phyloP scores from a whole-genome alignment of 1,140 invertebrate genomes.

The Heliconius melpomene region DNA sequence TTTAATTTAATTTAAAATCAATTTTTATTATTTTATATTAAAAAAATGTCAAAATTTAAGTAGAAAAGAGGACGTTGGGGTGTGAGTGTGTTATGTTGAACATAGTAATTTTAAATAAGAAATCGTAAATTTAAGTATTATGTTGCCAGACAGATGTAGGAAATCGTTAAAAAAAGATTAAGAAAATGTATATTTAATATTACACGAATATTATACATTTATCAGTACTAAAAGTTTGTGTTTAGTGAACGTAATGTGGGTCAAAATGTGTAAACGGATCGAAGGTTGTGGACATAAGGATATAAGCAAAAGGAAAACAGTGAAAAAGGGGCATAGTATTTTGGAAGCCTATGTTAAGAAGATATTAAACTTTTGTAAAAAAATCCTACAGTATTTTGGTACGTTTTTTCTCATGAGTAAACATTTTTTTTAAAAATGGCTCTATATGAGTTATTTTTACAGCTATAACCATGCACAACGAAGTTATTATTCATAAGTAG shows the following conservation, averaged over 20 bases:
- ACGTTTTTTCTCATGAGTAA: not conserved
- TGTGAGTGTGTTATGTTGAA: not conserved
- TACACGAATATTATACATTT: conserved; percentile 10
- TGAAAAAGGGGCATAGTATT: not conserved
- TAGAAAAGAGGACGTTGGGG: not conserved
- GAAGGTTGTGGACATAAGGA: conserved; percentile 9
- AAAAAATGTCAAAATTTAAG: conserved; percentile 1
- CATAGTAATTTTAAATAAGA: not conserved
- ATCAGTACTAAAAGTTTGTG: conserved; percentile 11
- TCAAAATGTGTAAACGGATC: conserved; percentile 30
- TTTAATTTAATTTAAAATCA: not conserved
- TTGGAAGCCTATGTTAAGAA: not conserved
- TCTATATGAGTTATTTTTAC: no score
- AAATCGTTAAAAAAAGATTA: conserved; percentile 15
- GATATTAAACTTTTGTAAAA: not conserved
- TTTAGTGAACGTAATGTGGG: conserved; percentile 30
- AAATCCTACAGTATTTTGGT: not conserved
- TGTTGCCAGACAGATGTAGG: not conserved
- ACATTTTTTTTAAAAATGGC: no score
- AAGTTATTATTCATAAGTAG: no score
- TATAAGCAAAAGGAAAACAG: conserved; percentile 10
- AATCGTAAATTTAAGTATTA: not conserved
- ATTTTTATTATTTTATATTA: not conserved
- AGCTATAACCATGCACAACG: no score
- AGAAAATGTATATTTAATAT: conserved; percentile 13